phyloP scores from a whole-genome alignment of 2,888 invertebrate species.

The Pterostichus niger region DNA sequence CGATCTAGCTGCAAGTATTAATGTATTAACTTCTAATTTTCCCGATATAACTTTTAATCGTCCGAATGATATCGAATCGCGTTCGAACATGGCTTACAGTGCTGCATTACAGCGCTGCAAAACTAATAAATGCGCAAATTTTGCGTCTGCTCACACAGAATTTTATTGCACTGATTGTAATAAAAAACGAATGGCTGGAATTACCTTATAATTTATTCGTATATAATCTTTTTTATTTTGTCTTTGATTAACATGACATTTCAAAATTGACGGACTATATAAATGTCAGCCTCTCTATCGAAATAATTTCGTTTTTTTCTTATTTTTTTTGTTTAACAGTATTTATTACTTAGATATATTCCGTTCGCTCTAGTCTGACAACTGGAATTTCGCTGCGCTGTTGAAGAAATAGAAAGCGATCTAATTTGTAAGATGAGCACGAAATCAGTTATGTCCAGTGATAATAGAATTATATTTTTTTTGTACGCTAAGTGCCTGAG shows the following conservation, averaged over 20 bases:
- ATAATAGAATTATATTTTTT: conserved; percentile 54
- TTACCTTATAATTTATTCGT: conserved; percentile 22
- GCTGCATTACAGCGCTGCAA: conserved; percentile 48
- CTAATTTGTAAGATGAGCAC: conserved; percentile 41
- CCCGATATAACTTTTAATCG: background rate
- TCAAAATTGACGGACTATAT: conserved; percentile 20
- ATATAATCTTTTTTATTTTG: conserved; percentile 15
- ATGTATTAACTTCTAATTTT: background rate
- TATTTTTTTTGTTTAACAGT: conserved; percentile 43
- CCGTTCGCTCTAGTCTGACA: conserved; percentile 63
- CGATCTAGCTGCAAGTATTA: conserved; percentile 1
- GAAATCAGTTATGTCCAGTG: conserved; percentile 56
- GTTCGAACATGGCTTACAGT: background rate
- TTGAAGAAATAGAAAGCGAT: conserved; percentile 29
- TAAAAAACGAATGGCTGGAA: conserved; percentile 19
- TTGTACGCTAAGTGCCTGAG: conserved; percentile 62
- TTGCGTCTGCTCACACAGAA: conserved; percentile 49
- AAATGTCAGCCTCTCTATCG: conserved; percentile 32
- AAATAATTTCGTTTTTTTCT: conserved; percentile 32
- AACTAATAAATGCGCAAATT: conserved; percentile 56
- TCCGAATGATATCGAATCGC: background rate
- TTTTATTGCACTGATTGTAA: conserved; percentile 50
- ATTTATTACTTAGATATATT: conserved; percentile 58
- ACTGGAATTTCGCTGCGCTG: conserved; percentile 49
- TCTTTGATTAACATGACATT: conserved; percentile 42